phyloP scores from a whole-genome alignment of 1,140 invertebrate species.

The Tetranychus cinnabarinus region DNA sequence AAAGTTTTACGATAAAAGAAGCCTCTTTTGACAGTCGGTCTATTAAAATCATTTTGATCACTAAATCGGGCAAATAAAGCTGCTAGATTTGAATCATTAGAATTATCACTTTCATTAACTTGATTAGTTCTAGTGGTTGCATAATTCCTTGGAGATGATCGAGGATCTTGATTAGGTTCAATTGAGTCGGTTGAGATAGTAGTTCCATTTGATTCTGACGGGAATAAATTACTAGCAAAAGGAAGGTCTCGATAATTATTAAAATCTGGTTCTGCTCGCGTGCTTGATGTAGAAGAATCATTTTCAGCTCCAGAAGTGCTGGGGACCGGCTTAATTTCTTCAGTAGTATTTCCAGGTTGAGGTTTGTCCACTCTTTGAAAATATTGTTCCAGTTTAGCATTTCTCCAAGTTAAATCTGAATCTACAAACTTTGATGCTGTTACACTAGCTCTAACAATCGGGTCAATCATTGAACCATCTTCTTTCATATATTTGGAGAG shows the following conservation, averaged over 20 bases:
- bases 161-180: neutral
- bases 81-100: neutral
- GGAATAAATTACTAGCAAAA: neutral
- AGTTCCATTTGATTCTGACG: neutral
- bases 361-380: neutral
- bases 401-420: neutral
- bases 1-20: neutral
- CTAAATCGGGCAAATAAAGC: neutral
- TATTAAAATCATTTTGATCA: neutral
- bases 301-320: neutral
- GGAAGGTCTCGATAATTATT: neutral
- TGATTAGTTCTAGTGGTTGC: neutral
- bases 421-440: conserved; percentile 9
- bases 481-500: neutral
- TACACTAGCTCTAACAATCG: conserved; percentile 5
- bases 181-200: neutral
- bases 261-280: neutral
- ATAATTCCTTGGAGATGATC: neutral
- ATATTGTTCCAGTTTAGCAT: neutral
- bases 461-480: conserved; percentile 4
- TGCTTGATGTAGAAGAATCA: neutral
- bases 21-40: neutral
- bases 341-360: neutral
- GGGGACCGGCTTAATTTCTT: neutral
- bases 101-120: neutral